Evolutionary conservation across 2,797 vertebrate genomes (phyloP).

Genomic region (Microctenopoma lineatum): DNA sequence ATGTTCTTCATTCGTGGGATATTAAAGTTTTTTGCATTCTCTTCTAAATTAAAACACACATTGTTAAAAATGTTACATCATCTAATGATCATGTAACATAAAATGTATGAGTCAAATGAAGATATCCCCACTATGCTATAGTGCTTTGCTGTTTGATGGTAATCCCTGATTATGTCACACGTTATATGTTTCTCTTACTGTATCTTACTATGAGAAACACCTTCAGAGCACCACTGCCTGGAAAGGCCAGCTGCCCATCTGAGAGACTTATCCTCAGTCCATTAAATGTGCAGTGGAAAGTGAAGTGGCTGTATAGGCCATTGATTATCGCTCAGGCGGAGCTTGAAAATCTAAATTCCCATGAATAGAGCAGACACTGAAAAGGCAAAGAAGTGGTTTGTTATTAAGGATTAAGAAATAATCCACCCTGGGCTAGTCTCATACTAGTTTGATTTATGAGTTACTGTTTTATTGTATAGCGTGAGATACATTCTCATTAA

Average conservation of each 20-base stretch:
- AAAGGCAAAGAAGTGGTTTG: slow-evolving; percentile 32
- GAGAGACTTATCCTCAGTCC: slow-evolving; percentile 72
- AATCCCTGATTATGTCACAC: background rate
- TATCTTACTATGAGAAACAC: slow-evolving; percentile 45
- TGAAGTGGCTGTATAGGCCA: slow-evolving; percentile 68
- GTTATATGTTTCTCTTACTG: background rate
- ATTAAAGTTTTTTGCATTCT: no score
- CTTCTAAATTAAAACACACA: slow-evolving; percentile 1
- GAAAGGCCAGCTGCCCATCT: slow-evolving; percentile 59
- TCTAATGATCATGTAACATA: slow-evolving; percentile 1
- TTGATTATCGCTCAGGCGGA: slow-evolving; percentile 69
- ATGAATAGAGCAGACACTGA: slow-evolving; percentile 42
- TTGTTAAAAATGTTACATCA: background rate
- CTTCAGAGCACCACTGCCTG: slow-evolving; percentile 44
- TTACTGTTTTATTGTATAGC: slow-evolving; percentile 13
- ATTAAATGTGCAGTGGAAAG: slow-evolving; percentile 73
- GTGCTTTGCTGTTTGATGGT: background rate
- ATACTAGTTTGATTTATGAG: background rate
- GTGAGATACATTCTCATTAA: slow-evolving; percentile 2
- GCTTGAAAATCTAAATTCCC: slow-evolving; percentile 58
- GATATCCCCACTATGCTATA: no score
- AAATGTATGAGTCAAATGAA: background rate
- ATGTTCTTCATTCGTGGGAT: no score
- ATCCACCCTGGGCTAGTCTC: slow-evolving; percentile 10
- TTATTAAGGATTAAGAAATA: slow-evolving; percentile 30